These are phyloP conservation scores for Borostomias antarcticus DNA, from an alignment of 2,797 vertebrate species.

Conservation along the genomic window DNA sequence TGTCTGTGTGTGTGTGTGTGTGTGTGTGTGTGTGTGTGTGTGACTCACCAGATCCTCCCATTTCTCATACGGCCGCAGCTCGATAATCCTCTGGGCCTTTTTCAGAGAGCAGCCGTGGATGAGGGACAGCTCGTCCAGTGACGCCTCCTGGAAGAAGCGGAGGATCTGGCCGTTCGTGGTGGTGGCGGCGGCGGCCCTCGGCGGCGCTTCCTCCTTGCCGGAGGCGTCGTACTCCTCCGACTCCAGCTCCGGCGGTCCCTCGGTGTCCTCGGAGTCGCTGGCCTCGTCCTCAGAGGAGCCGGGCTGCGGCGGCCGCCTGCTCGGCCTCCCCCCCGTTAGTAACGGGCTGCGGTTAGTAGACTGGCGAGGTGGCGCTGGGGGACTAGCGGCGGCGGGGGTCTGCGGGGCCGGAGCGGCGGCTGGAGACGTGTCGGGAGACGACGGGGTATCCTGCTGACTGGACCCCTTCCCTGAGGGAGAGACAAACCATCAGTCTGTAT, in stretches of 20 bases:
- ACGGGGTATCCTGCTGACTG: neutral
- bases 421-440: neutral
- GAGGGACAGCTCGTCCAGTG: slow-evolving; percentile 78
- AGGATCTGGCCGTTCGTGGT: slow-evolving; percentile 80
- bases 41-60: slow-evolving; percentile 85
- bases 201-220: slow-evolving; percentile 70
- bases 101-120: slow-evolving; percentile 86
- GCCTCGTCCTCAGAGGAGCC: slow-evolving; percentile 37
- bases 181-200: no score
- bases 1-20: neutral
- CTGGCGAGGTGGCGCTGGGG: slow-evolving; percentile 6
- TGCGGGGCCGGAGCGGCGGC: no score
- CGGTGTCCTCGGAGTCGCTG: slow-evolving; percentile 42
- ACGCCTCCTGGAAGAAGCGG: slow-evolving; percentile 81
- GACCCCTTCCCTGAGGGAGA: neutral
- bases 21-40: neutral
- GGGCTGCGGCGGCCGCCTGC: neutral
- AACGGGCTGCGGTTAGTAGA: slow-evolving; percentile 8
- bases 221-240: slow-evolving; percentile 60
- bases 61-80: slow-evolving; percentile 84
- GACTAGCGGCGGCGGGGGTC: neutral
- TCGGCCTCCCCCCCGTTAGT: neutral
- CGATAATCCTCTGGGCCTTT: slow-evolving; percentile 85
- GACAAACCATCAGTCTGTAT: neutral
- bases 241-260: slow-evolving; percentile 59